Evolutionary conservation across 2,113 vertebrate genomes (phyloP), one percentile per base, ranked within the genome.

Genomic region (Dicerorhinus sumatrensis): DNA sequence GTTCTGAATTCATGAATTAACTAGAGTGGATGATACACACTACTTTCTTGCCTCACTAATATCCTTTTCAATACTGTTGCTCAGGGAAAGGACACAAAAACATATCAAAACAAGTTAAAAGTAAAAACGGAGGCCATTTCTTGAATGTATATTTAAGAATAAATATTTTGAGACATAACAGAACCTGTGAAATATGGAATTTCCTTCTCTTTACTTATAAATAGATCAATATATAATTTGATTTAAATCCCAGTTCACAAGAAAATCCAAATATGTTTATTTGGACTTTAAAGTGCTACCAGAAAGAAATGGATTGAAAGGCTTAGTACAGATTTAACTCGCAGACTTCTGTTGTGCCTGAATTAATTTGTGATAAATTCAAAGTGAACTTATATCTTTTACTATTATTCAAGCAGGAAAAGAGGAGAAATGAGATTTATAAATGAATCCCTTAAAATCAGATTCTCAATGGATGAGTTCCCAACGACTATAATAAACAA

Each of bases 401-500:
- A 87, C 56, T n/a, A 39, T 58, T 63, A 42, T 91, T 96, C 46
- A 92, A 76, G 58, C 18, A 75, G 6, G 31, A 88, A 94, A n/a
- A 81, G 31, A 48, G 25, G 10, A 62, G 27, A 91, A 77, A 73
- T 70, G 18, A 92, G 60, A 46, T 56, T 92, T 27, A 73, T 17
- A 65, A 54, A 86, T 54, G 18, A 89, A 85, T 42, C n/a, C 10
- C 69, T 82, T 65, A 83, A 96, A 85, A 88, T 89, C 18, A 75
- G 60, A 93, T 27, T 76, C 33, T 93, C 67, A 73, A 63, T 33
- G 63, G 36, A 21, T 63, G 31, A 89, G 25, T 86, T 86, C 51
- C 18, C 16, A 63, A 88, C 56, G 60, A 89, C 39, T 72, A 54
- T 31, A 79, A 89, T 48, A 58, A 86, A 82, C 18, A 84, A 54